These are phyloP conservation scores for Drosophila ustulata DNA, from an alignment of 2,888 invertebrate genomes.

Conservation along the genomic window DNA sequence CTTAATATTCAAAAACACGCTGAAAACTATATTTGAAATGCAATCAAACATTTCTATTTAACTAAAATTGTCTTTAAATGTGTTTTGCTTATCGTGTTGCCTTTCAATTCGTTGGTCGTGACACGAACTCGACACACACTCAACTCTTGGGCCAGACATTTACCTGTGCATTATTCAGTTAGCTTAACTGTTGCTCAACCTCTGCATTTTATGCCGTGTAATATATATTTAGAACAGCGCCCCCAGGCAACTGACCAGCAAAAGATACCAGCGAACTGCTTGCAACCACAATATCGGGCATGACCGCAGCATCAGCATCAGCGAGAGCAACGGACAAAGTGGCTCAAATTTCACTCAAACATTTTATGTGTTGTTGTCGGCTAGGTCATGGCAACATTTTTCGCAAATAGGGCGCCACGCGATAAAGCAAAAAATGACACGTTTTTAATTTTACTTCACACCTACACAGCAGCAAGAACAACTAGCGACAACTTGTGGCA, in stretches of 20 bases:
- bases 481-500: constrained; percentile 25
- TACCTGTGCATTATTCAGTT: constrained; percentile 25
- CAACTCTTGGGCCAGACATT: constrained; percentile 9
- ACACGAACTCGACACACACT: neutral
- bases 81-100: neutral
- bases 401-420: constrained; percentile 59
- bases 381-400: constrained; percentile 64
- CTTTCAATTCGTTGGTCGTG: neutral
- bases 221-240: constrained; percentile 17
- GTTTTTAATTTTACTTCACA: constrained; percentile 81
- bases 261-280: constrained; percentile 3
- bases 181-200: constrained; percentile 4
- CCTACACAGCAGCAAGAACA: constrained; percentile 63
- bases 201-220: constrained; percentile 1
- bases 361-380: constrained; percentile 27
- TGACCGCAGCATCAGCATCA: constrained; percentile 25
- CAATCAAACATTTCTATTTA: neutral
- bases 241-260: constrained; percentile 20
- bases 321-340: constrained; percentile 52
- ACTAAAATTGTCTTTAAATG: neutral
- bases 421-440: constrained; percentile 81
- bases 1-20: too few relatives aligned
- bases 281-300: constrained; percentile 35
- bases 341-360: constrained; percentile 66
- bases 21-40: neutral